A percentile compares a stretch with the other conserved stretches of the same genome.
Evolutionary conservation across 2,888 invertebrate species (phyloP).

Genomic region (Eupithecia dodoneata): DNA sequence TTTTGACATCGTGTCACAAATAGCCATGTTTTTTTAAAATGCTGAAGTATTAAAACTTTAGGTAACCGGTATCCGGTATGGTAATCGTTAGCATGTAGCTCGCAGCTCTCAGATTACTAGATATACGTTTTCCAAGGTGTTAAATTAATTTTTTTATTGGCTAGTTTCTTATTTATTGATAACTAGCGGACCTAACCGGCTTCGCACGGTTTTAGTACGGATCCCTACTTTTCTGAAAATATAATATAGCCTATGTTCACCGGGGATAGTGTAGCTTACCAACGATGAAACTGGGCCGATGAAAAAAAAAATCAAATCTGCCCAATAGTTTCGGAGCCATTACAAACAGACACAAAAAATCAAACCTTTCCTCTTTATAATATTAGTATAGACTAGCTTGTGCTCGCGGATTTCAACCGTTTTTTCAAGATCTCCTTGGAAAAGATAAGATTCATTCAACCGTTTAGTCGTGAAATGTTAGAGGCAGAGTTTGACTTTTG

Average conservation of each 20-base stretch:
- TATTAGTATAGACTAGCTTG: neutral
- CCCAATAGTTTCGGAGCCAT: too few relatives aligned
- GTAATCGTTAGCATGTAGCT: slow-evolving; percentile 3
- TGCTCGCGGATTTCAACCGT: neutral
- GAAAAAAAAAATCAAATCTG: too few relatives aligned
- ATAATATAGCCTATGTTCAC: too few relatives aligned
- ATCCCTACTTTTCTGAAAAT: too few relatives aligned
- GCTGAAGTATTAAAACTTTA: neutral
- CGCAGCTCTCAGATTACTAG: slow-evolving; percentile 52
- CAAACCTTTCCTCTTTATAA: neutral
- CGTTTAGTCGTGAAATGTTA: neutral
- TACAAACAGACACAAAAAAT: too few relatives aligned
- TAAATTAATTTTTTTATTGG: slow-evolving; percentile 58
- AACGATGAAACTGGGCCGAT: too few relatives aligned
- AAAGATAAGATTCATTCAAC: neutral
- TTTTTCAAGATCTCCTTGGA: neutral
- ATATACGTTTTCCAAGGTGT: slow-evolving; percentile 53
- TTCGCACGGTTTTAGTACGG: too few relatives aligned
- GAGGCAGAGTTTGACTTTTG: neutral
- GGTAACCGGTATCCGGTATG: neutral
- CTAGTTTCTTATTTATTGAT: slow-evolving; percentile 38
- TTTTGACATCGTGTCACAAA: neutral
- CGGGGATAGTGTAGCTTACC: too few relatives aligned
- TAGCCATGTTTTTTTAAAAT: neutral
- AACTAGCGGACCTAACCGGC: too few relatives aligned